Base-by-base conservation (phyloP, 2,113 vertebrate genomes). In the Aegotheles bennettii region DNA sequence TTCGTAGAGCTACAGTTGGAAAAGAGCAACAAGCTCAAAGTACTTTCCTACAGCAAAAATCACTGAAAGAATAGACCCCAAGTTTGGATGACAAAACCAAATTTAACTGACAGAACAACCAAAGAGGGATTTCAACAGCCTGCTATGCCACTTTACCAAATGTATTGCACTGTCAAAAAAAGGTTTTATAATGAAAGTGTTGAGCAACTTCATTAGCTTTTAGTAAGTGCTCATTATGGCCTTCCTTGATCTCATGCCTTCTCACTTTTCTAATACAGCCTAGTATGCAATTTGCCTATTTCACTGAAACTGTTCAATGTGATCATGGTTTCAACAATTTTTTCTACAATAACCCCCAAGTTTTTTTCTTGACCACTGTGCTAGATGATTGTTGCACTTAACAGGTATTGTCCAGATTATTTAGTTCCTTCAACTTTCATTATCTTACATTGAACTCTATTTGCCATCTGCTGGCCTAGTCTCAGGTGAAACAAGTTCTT, bases 301-400 rank as follows among this genome's bases (percentile, higher is more conserved):
- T 75, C 63, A 63, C 16, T 84, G 54, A 51, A 89, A 64, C 25
- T 29, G 6, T 79, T 80, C 4, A 6, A 24, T 48, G 5, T 67
- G 51, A 86, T 60, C 33, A 31, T 16, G 19, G 20, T 84, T 81
- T 76, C 43, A 74, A 59, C 11, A 15, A 7, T 45, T 78, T 70
- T 57, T 69, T 50, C 15, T 51, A 76, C 19, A 77, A 77, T 51
- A 95, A 84, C 64, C 38, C 56, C 57, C 50, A 69, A 69, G 45
- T 43, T 40, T 84, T 90, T 84, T 94, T 90, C 91, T 69, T 91
- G 61, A 90, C 77, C 63, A 74, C 43, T 67, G 48, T 87, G 35
- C 71, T 93, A 59, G 64, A 93, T 93, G 40, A 85, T 92, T 93
- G 89, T 89, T 91, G 42, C 77, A 80, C 23, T 96, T 94, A 94